Evolutionary conservation across 2,797 vertebrate genomes (phyloP), one percentile per base, ranked within the genome.

Genomic region (Acropternis orthonyx): DNA sequence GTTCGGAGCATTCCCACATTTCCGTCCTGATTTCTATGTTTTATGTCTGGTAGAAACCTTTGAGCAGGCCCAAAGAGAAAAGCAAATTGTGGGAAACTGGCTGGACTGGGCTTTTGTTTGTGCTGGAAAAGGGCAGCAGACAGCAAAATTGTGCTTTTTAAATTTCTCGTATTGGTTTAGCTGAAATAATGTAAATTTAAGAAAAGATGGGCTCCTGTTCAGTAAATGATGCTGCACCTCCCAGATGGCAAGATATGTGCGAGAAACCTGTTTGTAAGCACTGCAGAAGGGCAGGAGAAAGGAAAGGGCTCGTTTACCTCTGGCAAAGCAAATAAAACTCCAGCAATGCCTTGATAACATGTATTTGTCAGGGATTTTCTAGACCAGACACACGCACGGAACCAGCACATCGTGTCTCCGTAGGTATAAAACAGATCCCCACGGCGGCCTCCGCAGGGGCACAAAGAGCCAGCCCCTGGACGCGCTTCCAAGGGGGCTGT

Each of bases 401-500:
- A 10, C 7, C 0, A 13, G 76, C 88, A 14, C 18, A 54, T 37
- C 12, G 16, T 6, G 62, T 39, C 59, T 86, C 88, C 21, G 1
- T 51, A 30, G 77, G 95, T 71, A 15, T 24, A 58, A 16, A 72
- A 52, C 78, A 87, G 68, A 90, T n/a, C 28, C 9, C 32, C 18
- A 51, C 77, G 28, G 80, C 91, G 65, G 92, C n/a, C 82, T 54
- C 48, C 10, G 1, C 1, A 17, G 12, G 19, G 49, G 74, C 81
- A 95, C 86, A 86, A 72, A 90, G 86, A 67, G 80, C 5, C 79
- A 58, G 65, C 39, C 95, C 93, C 95, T 80, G 10, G 6, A 2
- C 56, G 63, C 72, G 91, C 82, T 92, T 94, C 51, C 92, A 51
- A 69, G 48, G 76, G 86, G 88, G 63, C 93, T 96, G 61, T 96